Evolutionary conservation across 2,113 vertebrate genomes (phyloP).

Genomic region (Anthoscopus minutus): DNA sequence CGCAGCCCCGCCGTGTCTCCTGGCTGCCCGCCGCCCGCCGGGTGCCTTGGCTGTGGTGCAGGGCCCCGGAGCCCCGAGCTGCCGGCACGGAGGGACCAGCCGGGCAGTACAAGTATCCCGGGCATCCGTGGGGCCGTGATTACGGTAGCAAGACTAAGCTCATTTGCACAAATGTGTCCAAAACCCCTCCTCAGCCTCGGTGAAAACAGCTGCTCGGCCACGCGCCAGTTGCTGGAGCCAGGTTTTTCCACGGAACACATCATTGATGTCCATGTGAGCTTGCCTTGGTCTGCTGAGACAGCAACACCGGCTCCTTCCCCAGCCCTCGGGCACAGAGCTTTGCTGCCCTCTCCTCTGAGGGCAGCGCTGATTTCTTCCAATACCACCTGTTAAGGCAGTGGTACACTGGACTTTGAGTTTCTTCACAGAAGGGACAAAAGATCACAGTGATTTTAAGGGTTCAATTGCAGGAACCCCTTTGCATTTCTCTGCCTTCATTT

Average conservation of each 20-base stretch:
- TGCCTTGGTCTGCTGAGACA: background rate
- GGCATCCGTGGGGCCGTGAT: accelerated
- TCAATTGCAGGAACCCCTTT: background rate
- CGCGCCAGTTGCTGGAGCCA: background rate
- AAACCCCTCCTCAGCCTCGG: too few relatives aligned
- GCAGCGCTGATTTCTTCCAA: background rate
- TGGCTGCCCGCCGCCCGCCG: background rate
- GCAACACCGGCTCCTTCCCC: background rate
- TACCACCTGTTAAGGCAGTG: accelerated
- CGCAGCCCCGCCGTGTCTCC: background rate
- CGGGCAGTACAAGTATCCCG: background rate
- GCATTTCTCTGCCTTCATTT: background rate
- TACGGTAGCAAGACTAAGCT: background rate
- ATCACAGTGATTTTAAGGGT: background rate
- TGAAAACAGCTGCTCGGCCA: background rate
- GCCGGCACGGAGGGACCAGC: background rate
- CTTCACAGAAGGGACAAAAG: background rate
- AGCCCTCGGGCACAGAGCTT: background rate
- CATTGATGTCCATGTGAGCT: accelerated
- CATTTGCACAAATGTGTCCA: background rate
- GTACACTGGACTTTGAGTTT: background rate
- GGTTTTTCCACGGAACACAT: background rate
- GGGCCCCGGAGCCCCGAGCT: background rate
- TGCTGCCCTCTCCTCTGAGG: background rate
- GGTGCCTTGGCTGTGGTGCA: background rate